These are phyloP conservation scores for Phenganax subtilis DNA, from an alignment of 92 coral and sea anemone genomes.

Conservation along the genomic window DNA sequence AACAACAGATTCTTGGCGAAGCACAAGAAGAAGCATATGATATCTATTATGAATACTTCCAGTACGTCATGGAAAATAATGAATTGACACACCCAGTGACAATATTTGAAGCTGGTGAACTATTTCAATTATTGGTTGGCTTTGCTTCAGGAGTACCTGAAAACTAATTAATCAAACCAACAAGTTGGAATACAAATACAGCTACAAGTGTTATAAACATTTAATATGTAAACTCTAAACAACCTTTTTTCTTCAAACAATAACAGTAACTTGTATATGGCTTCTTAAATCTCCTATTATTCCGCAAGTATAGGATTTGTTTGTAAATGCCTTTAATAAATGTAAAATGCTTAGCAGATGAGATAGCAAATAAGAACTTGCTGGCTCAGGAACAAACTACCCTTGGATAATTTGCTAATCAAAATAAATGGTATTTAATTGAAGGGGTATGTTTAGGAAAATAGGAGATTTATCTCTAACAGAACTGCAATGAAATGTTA, in stretches of 20 bases:
- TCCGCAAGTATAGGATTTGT: not conserved
- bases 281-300: not conserved
- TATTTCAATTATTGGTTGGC: slow-evolving; percentile 51
- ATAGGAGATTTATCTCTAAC: no score
- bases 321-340: not conserved
- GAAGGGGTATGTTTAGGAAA: no score
- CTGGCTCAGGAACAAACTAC: no score
- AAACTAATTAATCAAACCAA: not conserved
- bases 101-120: slow-evolving; percentile 58
- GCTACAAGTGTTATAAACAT: not conserved
- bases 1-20: slow-evolving; percentile 42
- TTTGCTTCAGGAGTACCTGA: slow-evolving; percentile 41
- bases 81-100: slow-evolving; percentile 47
- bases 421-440: no score
- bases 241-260: not conserved
- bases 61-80: slow-evolving; percentile 60
- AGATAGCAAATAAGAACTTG: not conserved
- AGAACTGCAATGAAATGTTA: not conserved
- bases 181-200: not conserved
- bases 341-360: not conserved
- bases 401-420: no score
- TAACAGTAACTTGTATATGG: not conserved
- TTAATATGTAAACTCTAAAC: not conserved
- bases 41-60: slow-evolving; percentile 62
- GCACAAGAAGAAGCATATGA: slow-evolving; percentile 43